phyloP scores from a whole-genome alignment of 2,797 vertebrate genomes.

The Sphenopsis melanotis region DNA sequence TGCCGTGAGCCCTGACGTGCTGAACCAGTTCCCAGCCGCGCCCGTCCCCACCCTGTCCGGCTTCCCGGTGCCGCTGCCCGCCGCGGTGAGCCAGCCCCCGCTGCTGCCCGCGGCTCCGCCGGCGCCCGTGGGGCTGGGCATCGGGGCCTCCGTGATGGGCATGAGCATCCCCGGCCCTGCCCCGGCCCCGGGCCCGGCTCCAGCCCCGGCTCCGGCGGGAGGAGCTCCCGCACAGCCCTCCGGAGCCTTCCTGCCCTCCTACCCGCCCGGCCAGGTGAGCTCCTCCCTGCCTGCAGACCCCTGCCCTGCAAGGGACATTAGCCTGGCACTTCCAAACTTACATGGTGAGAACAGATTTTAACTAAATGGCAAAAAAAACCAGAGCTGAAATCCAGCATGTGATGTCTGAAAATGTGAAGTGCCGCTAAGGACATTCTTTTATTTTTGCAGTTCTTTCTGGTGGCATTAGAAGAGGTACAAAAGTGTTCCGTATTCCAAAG shows the following conservation, averaged over 20 bases:
- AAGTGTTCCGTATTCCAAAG: neutral
- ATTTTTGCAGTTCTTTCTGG: neutral
- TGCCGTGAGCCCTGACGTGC: constrained; percentile 87
- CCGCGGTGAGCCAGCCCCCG: constrained; percentile 80
- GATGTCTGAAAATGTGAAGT: neutral
- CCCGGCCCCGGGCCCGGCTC: neutral
- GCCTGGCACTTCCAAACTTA: neutral
- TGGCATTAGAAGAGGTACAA: neutral
- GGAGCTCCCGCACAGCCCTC: constrained; percentile 62
- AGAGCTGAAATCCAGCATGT: neutral
- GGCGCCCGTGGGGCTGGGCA: constrained; percentile 78
- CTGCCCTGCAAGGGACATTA: neutral
- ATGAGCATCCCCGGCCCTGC: constrained; percentile 70
- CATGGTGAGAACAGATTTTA: neutral
- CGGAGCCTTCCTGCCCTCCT: constrained; percentile 71
- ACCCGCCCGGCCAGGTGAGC: constrained; percentile 71
- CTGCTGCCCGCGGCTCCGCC: constrained; percentile 77
- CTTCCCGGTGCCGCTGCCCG: constrained; percentile 83
- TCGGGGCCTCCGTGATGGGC: constrained; percentile 79
- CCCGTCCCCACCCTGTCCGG: constrained; percentile 89
- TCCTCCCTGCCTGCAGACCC: neutral
- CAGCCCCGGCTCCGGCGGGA: constrained; percentile 23
- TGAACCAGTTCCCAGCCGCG: constrained; percentile 91
- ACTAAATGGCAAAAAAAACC: neutral
- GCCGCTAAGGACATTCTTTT: neutral